These are phyloP conservation scores for Psix sp. DNA, from an alignment of 1,140 invertebrate genomes.

Conservation along the genomic window DNA sequence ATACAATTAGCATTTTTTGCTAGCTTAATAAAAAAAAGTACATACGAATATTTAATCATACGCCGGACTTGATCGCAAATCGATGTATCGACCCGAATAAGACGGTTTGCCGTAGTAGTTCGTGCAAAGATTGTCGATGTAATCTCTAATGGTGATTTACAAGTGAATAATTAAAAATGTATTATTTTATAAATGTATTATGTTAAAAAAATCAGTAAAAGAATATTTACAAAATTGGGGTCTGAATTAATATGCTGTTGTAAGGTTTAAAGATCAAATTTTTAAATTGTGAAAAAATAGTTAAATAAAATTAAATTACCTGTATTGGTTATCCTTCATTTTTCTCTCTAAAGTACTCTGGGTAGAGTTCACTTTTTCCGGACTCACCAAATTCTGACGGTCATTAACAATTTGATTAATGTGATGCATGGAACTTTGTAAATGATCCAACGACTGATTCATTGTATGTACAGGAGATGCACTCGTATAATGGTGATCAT, in stretches of 20 bases:
- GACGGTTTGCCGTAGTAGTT: constrained; percentile 44
- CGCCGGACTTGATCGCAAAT: constrained; percentile 29
- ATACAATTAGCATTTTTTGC: constrained; percentile 18
- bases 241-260: too few species aligned
- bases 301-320: too few species aligned
- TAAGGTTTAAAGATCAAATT: too few species aligned
- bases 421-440: constrained; percentile 61
- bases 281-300: too few species aligned
- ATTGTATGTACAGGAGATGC: constrained; percentile 54
- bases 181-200: too few species aligned
- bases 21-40: constrained; percentile 35
- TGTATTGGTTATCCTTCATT: constrained; percentile 66
- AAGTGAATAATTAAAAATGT: constrained; percentile 17
- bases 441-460: constrained; percentile 63
- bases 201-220: too few species aligned
- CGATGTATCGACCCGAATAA: constrained; percentile 44
- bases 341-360: constrained; percentile 70
- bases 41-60: constrained; percentile 44
- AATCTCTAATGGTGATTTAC: constrained; percentile 40
- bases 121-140: constrained; percentile 50
- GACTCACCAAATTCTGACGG: constrained; percentile 68
- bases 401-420: constrained; percentile 66
- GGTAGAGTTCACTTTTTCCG: constrained; percentile 71
- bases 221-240: too few species aligned
- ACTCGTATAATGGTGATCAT: constrained; percentile 46